Percentiles rank a stretch among this genome's conserved stretches.
These are phyloP conservation scores for Bombylius discolor DNA, from an alignment of 2,888 invertebrate genomes.

Conservation along the genomic window DNA sequence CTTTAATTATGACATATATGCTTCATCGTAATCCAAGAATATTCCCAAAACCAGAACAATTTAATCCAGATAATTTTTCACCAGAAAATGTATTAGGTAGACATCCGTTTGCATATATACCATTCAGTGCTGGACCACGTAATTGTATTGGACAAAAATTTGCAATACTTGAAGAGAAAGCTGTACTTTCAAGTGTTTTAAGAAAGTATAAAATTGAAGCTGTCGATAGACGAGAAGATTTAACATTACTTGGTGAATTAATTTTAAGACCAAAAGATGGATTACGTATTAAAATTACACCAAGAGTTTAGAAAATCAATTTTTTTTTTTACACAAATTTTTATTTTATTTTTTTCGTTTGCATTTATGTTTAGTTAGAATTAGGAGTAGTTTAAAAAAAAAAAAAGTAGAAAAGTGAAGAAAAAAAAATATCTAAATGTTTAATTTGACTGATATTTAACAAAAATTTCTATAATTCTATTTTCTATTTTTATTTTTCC, in stretches of 20 bases:
- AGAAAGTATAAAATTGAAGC: slow-evolving; percentile 44
- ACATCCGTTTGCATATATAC: slow-evolving; percentile 54
- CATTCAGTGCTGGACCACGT: slow-evolving; percentile 56
- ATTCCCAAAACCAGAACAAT: slow-evolving; percentile 53
- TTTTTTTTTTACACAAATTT: too few relatives aligned
- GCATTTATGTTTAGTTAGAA: too few relatives aligned
- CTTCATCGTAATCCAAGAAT: slow-evolving; percentile 50
- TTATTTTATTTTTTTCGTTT: neutral
- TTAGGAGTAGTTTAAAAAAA: too few relatives aligned
- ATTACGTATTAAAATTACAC: slow-evolving; percentile 38
- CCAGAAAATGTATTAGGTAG: slow-evolving; percentile 46
- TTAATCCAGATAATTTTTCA: slow-evolving; percentile 59
- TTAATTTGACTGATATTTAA: too few relatives aligned
- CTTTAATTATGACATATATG: slow-evolving; percentile 49
- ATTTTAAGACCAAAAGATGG: slow-evolving; percentile 47
- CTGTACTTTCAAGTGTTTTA: slow-evolving; percentile 43
- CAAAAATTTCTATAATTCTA: too few relatives aligned
- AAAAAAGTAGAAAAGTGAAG: too few relatives aligned
- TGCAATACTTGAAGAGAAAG: slow-evolving; percentile 45
- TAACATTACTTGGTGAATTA: slow-evolving; percentile 45
- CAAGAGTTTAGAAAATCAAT: slow-evolving; percentile 16
- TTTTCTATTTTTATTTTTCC: too few relatives aligned
- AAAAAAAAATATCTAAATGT: too few relatives aligned
- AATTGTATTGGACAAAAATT: slow-evolving; percentile 45
- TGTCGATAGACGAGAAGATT: slow-evolving; percentile 42